Percentiles rank a stretch among this genome's conserved stretches.
These are phyloP conservation scores for Habropoda laboriosa DNA, from an alignment of 1,140 invertebrate genomes.

Conservation along the genomic window DNA sequence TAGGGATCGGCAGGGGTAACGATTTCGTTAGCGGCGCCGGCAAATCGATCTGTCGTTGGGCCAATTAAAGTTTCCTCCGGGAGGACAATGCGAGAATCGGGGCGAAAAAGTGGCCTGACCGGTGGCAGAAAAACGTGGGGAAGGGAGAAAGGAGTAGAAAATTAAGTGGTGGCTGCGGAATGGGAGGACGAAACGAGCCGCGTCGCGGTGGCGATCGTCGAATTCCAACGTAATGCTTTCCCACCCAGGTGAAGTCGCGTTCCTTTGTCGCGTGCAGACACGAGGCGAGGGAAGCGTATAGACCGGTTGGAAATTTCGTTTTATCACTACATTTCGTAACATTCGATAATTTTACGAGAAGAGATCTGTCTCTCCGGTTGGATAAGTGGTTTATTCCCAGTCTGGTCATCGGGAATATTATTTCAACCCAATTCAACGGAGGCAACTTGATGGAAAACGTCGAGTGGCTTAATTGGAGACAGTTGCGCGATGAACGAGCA, in stretches of 20 bases:
- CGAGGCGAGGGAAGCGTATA: no score
- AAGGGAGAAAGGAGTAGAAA: constrained; percentile 7
- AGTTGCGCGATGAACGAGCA: neutral
- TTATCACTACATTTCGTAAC: no score
- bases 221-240: constrained; percentile 44
- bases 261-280: constrained; percentile 29
- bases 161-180: constrained; percentile 34
- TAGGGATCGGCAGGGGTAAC: constrained; percentile 30
- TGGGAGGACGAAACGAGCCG: neutral
- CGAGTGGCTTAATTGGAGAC: neutral
- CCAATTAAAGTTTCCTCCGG: constrained; percentile 50
- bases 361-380: neutral
- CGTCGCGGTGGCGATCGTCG: constrained; percentile 14
- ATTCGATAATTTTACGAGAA: neutral
- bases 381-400: no score
- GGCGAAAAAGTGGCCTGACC: constrained; percentile 24
- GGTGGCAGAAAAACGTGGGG: no score
- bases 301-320: neutral
- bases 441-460: no score
- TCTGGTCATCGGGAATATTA: neutral
- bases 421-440: neutral
- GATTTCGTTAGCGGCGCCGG: constrained; percentile 29
- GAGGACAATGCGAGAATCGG: constrained; percentile 40
- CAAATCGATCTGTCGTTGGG: constrained; percentile 43
- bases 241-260: constrained; percentile 31